Evolutionary conservation across 2,888 invertebrate species (phyloP).

Genomic region (Cynaeus angustus): DNA sequence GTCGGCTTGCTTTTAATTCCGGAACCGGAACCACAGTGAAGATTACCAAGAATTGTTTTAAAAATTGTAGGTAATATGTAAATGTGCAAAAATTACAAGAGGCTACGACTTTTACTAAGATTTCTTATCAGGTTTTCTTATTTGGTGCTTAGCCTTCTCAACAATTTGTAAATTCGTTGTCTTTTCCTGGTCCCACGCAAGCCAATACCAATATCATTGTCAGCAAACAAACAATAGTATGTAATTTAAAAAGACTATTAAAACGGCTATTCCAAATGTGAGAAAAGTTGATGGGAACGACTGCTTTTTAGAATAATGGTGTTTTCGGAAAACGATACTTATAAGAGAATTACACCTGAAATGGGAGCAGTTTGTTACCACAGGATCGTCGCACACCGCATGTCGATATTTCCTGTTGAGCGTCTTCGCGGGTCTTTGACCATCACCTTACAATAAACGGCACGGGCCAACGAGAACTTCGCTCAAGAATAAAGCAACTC

Average conservation of each 20-base stretch:
- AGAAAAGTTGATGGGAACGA: slow-evolving; percentile 55
- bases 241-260: slow-evolving; percentile 53
- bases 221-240: slow-evolving; percentile 53
- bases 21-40: too few species aligned
- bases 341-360: slow-evolving; percentile 57
- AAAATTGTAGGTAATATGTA: too few species aligned
- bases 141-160: neutral
- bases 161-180: slow-evolving; percentile 11
- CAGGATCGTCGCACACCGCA: slow-evolving; percentile 57
- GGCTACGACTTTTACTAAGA: too few species aligned
- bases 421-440: slow-evolving; percentile 66
- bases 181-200: slow-evolving; percentile 44
- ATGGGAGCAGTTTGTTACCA: slow-evolving; percentile 52
- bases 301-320: slow-evolving; percentile 48
- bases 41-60: too few species aligned
- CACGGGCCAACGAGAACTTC: slow-evolving; percentile 51
- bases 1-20: too few species aligned
- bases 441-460: slow-evolving; percentile 59
- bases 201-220: slow-evolving; percentile 52
- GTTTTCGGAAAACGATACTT: slow-evolving; percentile 58
- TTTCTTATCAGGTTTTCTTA: too few species aligned
- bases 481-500: slow-evolving; percentile 50
- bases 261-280: slow-evolving; percentile 52
- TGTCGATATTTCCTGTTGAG: slow-evolving; percentile 67
- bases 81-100: too few species aligned